These are phyloP conservation scores for Rhinichthys klamathensis DNA, from an alignment of 2,113 vertebrate species.

Conservation along the genomic window DNA sequence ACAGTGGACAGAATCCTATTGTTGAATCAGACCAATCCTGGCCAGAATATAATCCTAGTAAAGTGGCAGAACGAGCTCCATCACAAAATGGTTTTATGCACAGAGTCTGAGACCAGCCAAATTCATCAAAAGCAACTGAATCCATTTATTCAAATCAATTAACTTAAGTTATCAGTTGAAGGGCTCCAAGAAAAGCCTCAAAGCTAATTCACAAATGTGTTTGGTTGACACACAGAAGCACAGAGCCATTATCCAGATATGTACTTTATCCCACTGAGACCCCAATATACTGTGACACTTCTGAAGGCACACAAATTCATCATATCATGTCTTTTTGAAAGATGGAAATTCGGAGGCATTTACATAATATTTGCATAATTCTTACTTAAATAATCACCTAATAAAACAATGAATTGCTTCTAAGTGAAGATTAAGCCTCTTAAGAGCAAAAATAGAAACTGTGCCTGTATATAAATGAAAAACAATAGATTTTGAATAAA, in stretches of 20 bases:
- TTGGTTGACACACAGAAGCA: conserved; percentile 13
- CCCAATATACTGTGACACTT: conserved; percentile 36
- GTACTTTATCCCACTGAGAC: conserved; percentile 19
- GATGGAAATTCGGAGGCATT: not conserved
- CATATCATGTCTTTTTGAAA: conserved; percentile 7
- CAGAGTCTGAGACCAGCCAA: not conserved
- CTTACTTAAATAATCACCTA: conserved; percentile 28
- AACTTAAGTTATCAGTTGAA: conserved; percentile 44
- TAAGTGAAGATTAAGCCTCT: conserved; percentile 26
- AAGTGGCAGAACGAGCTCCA: conserved; percentile 21
- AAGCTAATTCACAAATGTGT: conserved; percentile 39
- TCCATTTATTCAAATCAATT: conserved; percentile 51
- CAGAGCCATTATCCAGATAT: not conserved
- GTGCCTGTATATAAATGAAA: not conserved
- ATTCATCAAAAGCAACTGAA: conserved; percentile 36
- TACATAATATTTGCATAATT: conserved; percentile 27
- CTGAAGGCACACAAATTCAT: conserved; percentile 2
- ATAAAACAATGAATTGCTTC: conserved; percentile 37
- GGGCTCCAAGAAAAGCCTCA: conserved; percentile 37
- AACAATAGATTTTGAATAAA: not conserved
- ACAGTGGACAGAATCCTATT: conserved; percentile 32
- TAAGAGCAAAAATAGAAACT: conserved; percentile 2
- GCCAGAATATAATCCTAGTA: conserved; percentile 11
- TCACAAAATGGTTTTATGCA: conserved; percentile 29
- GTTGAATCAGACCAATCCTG: conserved; percentile 10